Evolutionary conservation across 2,888 invertebrate species (phyloP), one percentile per base, ranked within the genome.

Genomic region (Drosophila kanekoi): DNA sequence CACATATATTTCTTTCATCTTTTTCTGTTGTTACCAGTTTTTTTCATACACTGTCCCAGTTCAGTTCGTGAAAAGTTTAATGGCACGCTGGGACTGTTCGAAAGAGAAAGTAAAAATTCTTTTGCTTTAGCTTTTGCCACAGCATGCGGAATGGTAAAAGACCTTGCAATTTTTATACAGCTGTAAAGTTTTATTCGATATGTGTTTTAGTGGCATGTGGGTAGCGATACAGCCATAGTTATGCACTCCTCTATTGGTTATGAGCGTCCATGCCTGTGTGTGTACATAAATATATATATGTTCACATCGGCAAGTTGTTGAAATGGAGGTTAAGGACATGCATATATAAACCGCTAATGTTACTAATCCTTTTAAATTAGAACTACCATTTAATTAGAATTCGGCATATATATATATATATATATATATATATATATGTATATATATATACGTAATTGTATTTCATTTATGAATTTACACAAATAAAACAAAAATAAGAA

Each of bases 61-160:
- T 89, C 68, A 82, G 85, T 86, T 87, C 78, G 78, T 89, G 82
- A 89, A 89, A 86, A 89, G 85, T 86, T 89, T 89, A 83, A 83
- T 88, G 79, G 89, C 79, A 63, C 69, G 87, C 80, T 32, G 54
- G 54, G 37, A 35, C 43, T 51, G 64, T 52, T 65, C 58, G 87
- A 90, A 91, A 90, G 86, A 73, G 89, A 91, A 91, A 91, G 90
- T 89, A 81, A 68, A 86, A 89, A 89, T 83, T 83, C 79, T 84
- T 87, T 82, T 74, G 76, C 81, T 79, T 72, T 72, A 52, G 80
- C 80, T 74, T 74, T 69, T 64, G 61, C 84, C 63, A 41, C 66
- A 53, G 59, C 71, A 28, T 72, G 70, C 68, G 82, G 73, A 87
- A 77, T 81, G 78, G 67, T 62, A 80, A 80, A 87, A 79, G 75